Evolutionary conservation across 2,888 invertebrate genomes (phyloP), one percentile per base, ranked within the genome.

Genomic region (Diachrysia chrysitis): DNA sequence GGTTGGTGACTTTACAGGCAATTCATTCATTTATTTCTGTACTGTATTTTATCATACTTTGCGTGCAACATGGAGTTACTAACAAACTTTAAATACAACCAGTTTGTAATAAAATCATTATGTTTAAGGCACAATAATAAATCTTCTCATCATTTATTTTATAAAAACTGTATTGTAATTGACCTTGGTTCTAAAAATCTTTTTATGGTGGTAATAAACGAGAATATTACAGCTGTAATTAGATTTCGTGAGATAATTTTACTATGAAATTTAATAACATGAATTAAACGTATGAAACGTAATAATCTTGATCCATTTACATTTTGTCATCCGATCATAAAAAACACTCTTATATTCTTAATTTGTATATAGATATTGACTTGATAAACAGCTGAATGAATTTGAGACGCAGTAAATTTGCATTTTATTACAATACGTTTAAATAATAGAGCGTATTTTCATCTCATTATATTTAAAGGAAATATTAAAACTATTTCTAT

Each of bases 181-280:
- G 54, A 54, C 71, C 76, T 76, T 72, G 66, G 46, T 4, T 56
- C 16, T 69, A 35, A 61, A 71, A 53, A 66, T 69, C 16, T 12
- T 68, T 64, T 66, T 64, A 71, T 71, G 58, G 58, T 54, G 14
- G 61, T 61, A 58, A 58, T 67, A 51, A 67, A 46, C 59, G 60
- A n/a, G 65, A 55, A 55, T 60, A 35, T 56, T 55, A 46, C 16
- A 23, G 21, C 37, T 25, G 10, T 63, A 57, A 32, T 54, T 48
- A 66, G 21, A 23, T 60, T 55, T 7, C 62, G 14, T 1, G 17
- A 14, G 17, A 21, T 58, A 69, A 63, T 17, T 25, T 57, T n/a
- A 55, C 46, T 2, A 17, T 19, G 32, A 17, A 9, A 23, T 32
- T 25, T n/a, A 35, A 6, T 4, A 12, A 56, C 54, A 58, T 51